Evolutionary conservation across 2,888 invertebrate species (phyloP).

Genomic region (Eulithis testata): DNA sequence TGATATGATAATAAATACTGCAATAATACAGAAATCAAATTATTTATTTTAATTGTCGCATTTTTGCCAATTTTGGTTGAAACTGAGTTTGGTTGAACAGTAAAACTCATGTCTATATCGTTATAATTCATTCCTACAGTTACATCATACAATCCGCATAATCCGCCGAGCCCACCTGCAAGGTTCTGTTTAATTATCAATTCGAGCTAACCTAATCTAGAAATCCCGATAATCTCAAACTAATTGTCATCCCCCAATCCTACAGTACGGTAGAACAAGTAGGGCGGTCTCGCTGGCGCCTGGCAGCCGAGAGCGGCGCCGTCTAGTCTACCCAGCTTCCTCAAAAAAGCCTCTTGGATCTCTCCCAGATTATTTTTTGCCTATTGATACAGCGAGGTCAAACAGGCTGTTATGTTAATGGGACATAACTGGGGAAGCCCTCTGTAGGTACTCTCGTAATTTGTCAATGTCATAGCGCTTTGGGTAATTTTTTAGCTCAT

Average conservation of each 20-base stretch:
- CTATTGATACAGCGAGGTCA: slow-evolving; percentile 78
- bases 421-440: slow-evolving; percentile 68
- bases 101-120: too few species aligned
- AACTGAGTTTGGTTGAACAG: too few species aligned
- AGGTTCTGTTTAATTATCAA: background rate
- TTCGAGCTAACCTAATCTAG: slow-evolving; percentile 8
- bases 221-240: slow-evolving; percentile 20
- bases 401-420: slow-evolving; percentile 75
- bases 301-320: slow-evolving; percentile 69
- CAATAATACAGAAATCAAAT: too few species aligned
- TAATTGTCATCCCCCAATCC: slow-evolving; percentile 25
- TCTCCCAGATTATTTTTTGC: slow-evolving; percentile 78
- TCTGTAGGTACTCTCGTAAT: slow-evolving; percentile 70
- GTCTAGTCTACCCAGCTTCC: slow-evolving; percentile 73
- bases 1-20: too few species aligned
- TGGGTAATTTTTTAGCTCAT: slow-evolving; percentile 61
- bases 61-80: too few species aligned
- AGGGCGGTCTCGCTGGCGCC: slow-evolving; percentile 57
- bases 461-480: slow-evolving; percentile 71
- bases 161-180: background rate
- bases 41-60: too few species aligned
- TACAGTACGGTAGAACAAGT: slow-evolving; percentile 28
- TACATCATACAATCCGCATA: too few species aligned
- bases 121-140: too few species aligned
- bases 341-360: slow-evolving; percentile 71